Evolutionary conservation across 2,888 invertebrate genomes (phyloP), one percentile per base, ranked within the genome.

Genomic region (Therioaphis trifolii): DNA sequence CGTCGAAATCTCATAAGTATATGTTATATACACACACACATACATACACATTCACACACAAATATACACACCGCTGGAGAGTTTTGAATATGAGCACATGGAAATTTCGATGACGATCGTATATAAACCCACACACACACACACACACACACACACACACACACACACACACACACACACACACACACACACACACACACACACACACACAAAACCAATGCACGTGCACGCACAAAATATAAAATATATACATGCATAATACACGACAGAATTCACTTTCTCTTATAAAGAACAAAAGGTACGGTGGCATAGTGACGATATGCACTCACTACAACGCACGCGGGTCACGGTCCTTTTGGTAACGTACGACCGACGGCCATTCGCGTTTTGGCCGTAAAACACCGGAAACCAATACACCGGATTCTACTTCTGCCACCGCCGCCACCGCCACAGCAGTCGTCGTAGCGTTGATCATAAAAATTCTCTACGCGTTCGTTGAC

Each of bases 91-190:
- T 40, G 78, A 78, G 24, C 24, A 58, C 79, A 43, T 61, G 80
- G 80, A 80, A 80, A 80, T 80, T 80, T 80, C 46, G 80, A 80
- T 80, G 80, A 80, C 80, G 69, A 61, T 61, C 61, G 40, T 27
- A 43, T 9, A 40, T 11, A 1, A 5, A n/a, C n/a, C n/a, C n/a
- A n/a, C 35, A 27, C 29, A n/a, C 2, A 55, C 35, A 55, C 27
- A 14, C 66, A n/a, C 40, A n/a, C 66, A 66, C 35, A 66, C 21
- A 27, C 21, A n/a, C n/a, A n/a, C n/a, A n/a, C n/a, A n/a, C n/a
- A n/a, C n/a, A n/a, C n/a, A n/a, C n/a, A n/a, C n/a, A n/a, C n/a
- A n/a, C n/a, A n/a, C n/a, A n/a, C n/a, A n/a, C n/a, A n/a, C n/a
- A n/a, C n/a, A n/a, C n/a, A n/a, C n/a, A n/a, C n/a, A n/a, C n/a